Base-by-base conservation (phyloP, 1,140 invertebrate genomes). In the Drosophila pruinosa region DNA sequence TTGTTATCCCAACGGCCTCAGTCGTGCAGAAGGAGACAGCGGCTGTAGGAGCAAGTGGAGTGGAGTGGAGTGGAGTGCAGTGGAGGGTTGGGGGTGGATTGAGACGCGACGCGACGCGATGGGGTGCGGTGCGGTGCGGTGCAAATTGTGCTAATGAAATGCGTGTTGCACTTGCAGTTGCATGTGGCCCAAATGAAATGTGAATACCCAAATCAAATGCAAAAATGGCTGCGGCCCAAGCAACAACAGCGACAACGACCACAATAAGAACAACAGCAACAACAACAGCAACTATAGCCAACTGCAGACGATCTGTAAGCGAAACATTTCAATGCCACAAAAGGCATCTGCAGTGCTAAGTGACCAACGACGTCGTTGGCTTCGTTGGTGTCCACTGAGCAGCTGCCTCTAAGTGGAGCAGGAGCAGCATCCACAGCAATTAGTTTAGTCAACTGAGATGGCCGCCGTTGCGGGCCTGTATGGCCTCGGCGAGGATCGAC, bases 401-500 rank as follows among this genome's bases (percentile, higher is more conserved):
- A 21, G 54, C 34, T 57, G 53, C 28, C 15, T 36, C 19, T 41
- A 26, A 12, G 21, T 48, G 50, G 61, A 54, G 69, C 70, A 67
- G 15, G 14, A 67, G 50, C 43, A 34, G 36, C 34, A 38, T 7
- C 52, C 39, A 8, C 19, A 53, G 15, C 52, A 34, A 14, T 50
- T 62, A 41, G 2, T 15, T 14, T 34, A 22, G 52, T 43, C 4
- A 45, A 72, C 34, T 48, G 68, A 36, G 61, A 91, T 91, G 90
- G 90, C 90, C 21, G 90, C 90, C 59, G 90, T 91, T 63, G 90
- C 90, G 43, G 90, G 90, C 59, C 81, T 91, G 4, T 91, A 91
- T 61, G 90, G 90, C 47, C 85, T 91, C 15, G 90, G 90, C 57
- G 90, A 91, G 65, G 90, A 91, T 80, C 89, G 90, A 26, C 89